Evolutionary conservation across 2,888 invertebrate genomes (phyloP).

Genomic region (Bruchidius siliquastri): DNA sequence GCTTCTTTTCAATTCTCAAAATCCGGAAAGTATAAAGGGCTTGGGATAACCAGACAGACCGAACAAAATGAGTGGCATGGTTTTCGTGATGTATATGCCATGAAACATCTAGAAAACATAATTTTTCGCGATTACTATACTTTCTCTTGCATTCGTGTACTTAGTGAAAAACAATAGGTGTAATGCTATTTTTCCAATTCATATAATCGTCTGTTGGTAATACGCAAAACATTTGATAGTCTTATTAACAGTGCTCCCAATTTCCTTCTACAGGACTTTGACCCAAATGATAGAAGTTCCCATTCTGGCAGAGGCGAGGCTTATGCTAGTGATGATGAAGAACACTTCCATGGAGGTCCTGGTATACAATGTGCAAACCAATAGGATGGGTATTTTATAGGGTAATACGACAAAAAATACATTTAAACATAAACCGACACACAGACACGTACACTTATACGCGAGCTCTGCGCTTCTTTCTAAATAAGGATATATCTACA

Average conservation of each 20-base stretch:
- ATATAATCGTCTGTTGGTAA: neutral
- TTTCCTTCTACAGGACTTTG: constrained; percentile 55
- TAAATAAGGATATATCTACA: constrained; percentile 40
- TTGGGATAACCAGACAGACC: too few species aligned
- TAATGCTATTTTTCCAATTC: too few species aligned
- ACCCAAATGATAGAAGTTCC: constrained; percentile 55
- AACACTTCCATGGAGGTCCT: constrained; percentile 53
- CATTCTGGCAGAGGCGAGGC: constrained; percentile 58
- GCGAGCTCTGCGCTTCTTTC: constrained; percentile 41
- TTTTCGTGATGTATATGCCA: too few species aligned
- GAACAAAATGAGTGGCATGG: too few species aligned
- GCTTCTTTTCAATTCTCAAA: too few species aligned
- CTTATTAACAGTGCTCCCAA: neutral
- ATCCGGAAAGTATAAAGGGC: too few species aligned
- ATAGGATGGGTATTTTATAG: constrained; percentile 46
- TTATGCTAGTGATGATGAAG: constrained; percentile 67
- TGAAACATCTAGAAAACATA: too few species aligned
- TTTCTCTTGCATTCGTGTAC: too few species aligned
- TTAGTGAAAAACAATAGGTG: too few species aligned
- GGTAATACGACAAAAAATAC: neutral
- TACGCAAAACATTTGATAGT: neutral
- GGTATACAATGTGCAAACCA: constrained; percentile 79
- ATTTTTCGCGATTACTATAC: too few species aligned
- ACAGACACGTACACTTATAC: neutral
- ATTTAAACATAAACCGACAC: neutral